A percentile compares a stretch with the other conserved stretches of the same genome.
Conservation (phyloP, 2,797 vertebrate species). For the Catamblyrhynchus diadema region DNA sequence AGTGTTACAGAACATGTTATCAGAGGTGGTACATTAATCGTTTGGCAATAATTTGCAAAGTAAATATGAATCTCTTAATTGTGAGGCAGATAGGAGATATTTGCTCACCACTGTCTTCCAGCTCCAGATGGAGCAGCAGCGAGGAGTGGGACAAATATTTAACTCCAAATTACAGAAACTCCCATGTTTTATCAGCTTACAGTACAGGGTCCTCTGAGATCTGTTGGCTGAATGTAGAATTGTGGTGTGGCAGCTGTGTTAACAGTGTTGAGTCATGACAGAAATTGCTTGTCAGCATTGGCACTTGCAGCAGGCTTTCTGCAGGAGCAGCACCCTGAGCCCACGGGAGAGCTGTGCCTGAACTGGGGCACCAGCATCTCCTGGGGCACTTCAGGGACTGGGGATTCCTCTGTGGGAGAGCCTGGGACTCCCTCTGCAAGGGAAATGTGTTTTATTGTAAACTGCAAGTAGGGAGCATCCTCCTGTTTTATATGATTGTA, state of each 20-base stretch:
- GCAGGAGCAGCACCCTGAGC: background rate
- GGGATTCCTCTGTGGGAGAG: background rate
- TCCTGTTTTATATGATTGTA: background rate
- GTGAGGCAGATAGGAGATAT: background rate
- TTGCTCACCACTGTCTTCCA: background rate
- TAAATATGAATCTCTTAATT: background rate
- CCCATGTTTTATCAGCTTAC: fast-evolving
- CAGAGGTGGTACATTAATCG: background rate
- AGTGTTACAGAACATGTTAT: background rate
- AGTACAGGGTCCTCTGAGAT: background rate
- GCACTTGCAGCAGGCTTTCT: background rate
- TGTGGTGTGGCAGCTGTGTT: background rate
- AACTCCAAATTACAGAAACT: background rate
- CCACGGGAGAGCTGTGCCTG: background rate
- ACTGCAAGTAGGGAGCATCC: background rate
- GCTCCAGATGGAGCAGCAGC: background rate
- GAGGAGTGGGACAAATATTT: background rate
- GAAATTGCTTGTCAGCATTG: background rate
- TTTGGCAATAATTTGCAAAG: background rate
- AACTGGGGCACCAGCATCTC: background rate
- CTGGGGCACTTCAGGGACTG: fast-evolving
- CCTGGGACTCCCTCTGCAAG: fast-evolving
- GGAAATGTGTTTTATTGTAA: background rate
- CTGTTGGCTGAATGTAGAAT: background rate
- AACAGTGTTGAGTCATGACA: background rate